Conservation (phyloP, 1,140 invertebrate genomes). For the Polyergus mexicanus region DNA sequence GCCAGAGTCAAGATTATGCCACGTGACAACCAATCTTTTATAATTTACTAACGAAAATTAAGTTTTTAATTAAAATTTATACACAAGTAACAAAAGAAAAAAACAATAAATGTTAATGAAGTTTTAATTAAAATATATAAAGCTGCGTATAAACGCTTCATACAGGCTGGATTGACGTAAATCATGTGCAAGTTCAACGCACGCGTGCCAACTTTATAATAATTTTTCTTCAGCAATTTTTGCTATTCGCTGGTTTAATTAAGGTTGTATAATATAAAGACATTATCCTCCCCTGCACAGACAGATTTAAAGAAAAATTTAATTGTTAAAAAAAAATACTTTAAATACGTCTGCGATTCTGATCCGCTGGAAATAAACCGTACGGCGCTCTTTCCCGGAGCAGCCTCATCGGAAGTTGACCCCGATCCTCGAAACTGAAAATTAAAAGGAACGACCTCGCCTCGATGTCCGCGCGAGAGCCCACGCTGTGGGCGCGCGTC, state of each 20-base stretch:
- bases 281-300: too few species aligned
- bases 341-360: not conserved
- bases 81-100: not conserved
- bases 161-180: not conserved
- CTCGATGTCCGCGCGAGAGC: slow-evolving; percentile 47
- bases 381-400: slow-evolving; percentile 11
- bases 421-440: slow-evolving; percentile 54
- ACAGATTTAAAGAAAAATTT: not conserved
- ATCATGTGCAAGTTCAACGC: not conserved
- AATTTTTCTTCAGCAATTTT: slow-evolving; percentile 21
- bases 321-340: not conserved
- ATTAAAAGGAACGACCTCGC: slow-evolving; percentile 58
- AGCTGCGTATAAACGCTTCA: not conserved
- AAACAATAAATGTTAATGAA: not conserved
- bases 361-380: not conserved
- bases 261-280: too few species aligned
- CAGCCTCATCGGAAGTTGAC: slow-evolving; percentile 25
- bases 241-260: not conserved
- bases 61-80: slow-evolving; percentile 14
- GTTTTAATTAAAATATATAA: slow-evolving; percentile 1
- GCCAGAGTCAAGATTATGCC: slow-evolving; percentile 11
- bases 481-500: slow-evolving; percentile 70
- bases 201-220: not conserved
- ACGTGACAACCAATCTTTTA: slow-evolving; percentile 39
- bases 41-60: slow-evolving; percentile 34